Percentiles rank a stretch among this genome's conserved stretches.
Evolutionary conservation across 2,113 vertebrate genomes (phyloP).

Genomic region (Mus musculus): GRCm39 chr11:3867001-3867500

Average conservation of each 20-base stretch:
- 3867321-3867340: neutral
- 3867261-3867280: accelerated
- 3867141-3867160: accelerated
- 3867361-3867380: neutral
- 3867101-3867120: accelerated
- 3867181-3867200: neutral
- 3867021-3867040: neutral
- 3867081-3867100: neutral
- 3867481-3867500: neutral
- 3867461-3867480: neutral
- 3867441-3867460: neutral
- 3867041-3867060: neutral
- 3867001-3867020: conserved; percentile 9
- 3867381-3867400: accelerated
- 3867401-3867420: neutral
- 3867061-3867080: neutral
- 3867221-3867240: neutral
- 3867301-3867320: neutral
- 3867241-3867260: accelerated
- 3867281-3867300: neutral
- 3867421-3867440: neutral
- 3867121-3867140: neutral
- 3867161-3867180: neutral
- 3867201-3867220: conserved; percentile 72
- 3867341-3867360: neutral